phyloP scores from a whole-genome alignment of 2,113 vertebrate genomes.

The Chamaetylas fuelleborni region DNA sequence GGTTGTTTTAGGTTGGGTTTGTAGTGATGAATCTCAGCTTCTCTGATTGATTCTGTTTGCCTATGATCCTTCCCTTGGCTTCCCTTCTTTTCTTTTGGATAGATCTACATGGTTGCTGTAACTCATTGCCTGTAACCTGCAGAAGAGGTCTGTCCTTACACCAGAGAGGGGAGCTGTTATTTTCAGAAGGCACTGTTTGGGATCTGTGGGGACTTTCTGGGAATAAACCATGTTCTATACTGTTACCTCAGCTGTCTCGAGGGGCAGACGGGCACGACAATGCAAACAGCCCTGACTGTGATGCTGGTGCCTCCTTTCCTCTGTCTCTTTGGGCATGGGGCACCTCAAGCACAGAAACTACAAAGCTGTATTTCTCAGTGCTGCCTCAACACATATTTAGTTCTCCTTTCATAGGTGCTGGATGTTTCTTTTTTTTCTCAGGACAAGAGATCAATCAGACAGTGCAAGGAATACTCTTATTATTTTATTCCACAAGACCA shows the following conservation, averaged over 20 bases:
- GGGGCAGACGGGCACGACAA: accelerated
- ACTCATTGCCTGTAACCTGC: not conserved
- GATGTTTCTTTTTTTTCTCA: not conserved
- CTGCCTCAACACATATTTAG: not conserved
- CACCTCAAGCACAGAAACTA: not conserved
- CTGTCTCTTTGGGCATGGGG: accelerated
- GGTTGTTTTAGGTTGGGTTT: not conserved
- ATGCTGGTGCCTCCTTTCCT: not conserved
- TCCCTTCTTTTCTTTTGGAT: not conserved
- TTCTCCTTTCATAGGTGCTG: not conserved
- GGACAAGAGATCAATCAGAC: not conserved
- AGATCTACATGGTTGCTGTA: not conserved
- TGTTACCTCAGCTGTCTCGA: not conserved
- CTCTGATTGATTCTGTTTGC: not conserved
- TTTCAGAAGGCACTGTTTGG: not conserved
- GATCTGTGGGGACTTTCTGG: not conserved
- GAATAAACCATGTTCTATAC: not conserved
- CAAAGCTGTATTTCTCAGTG: not conserved
- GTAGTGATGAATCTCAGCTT: not conserved
- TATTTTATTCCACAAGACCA: not conserved
- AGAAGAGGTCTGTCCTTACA: not conserved
- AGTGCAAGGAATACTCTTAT: not conserved
- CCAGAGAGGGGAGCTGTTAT: not conserved
- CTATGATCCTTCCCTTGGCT: not conserved
- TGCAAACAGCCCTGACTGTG: not conserved